phyloP scores from a whole-genome alignment of 2,113 vertebrate genomes.

The Theristicus caerulescens region DNA sequence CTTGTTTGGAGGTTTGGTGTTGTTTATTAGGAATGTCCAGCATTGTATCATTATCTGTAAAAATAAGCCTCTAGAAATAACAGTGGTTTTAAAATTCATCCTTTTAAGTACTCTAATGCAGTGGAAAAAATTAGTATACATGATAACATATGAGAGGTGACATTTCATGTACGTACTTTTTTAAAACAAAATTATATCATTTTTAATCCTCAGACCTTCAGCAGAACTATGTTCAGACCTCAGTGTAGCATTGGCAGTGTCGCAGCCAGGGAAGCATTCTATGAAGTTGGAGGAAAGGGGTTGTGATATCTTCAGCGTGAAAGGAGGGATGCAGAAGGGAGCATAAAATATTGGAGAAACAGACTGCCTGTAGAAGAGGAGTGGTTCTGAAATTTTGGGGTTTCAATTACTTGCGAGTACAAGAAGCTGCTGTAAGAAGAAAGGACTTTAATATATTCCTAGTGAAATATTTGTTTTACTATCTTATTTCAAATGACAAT shows the following conservation, averaged over 20 bases:
- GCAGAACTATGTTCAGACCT: not conserved
- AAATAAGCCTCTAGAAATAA: not conserved
- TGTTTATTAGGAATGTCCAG: not conserved
- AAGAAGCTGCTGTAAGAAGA: not conserved
- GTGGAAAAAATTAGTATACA: not conserved
- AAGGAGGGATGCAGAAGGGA: not conserved
- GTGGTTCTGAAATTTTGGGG: not conserved
- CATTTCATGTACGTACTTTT: not conserved
- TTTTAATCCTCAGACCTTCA: not conserved
- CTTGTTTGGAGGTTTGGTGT: not conserved
- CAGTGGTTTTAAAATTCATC: not conserved
- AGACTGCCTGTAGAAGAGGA: not conserved
- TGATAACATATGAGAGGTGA: not conserved
- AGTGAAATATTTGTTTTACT: not conserved
- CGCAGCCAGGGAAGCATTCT: not conserved
- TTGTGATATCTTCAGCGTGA: not conserved
- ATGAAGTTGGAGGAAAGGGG: not conserved
- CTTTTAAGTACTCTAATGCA: not conserved
- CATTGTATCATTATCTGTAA: not conserved
- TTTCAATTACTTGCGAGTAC: not conserved
- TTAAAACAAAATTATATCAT: not conserved
- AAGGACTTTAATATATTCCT: not conserved
- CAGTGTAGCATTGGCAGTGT: not conserved
- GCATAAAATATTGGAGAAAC: not conserved
- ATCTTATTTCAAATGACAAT: not conserved